Evolutionary conservation across 1,140 invertebrate genomes (phyloP), one percentile per base, ranked within the genome.

Genomic region (Drosophila orena): DNA sequence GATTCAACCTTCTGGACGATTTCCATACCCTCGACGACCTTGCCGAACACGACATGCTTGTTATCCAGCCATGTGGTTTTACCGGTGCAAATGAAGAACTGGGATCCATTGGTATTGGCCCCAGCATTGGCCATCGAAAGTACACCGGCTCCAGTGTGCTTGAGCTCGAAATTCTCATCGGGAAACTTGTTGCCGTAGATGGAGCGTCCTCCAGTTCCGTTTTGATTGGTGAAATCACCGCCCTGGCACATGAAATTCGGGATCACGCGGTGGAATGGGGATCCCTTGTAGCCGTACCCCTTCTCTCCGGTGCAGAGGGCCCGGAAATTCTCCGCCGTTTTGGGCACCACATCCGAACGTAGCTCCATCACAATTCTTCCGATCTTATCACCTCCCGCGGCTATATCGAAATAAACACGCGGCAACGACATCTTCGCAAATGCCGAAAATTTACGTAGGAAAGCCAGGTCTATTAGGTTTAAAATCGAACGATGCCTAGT

Each of bases 211-310:
- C 98, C 98, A 92, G 98, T 99, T 86, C 98, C 97, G 93, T 98
- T 98, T 93, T 97, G 95, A 81, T 96, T 96, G 44, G 97, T 98
- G 89, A 98, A 99, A 91, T 99, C 98, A 66, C 97, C 97, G 34
- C 97, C 96, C 93, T 99, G 98, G 91, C 97, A 97, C 98, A 99
- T 99, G 93, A 99, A 99, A 91, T 98, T 97, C 61, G 98, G 98
- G 88, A 99, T 99, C 53, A 99, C 96, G 73, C 98, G 95, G 92
- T 98, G 98, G 94, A 98, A 98, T 54, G 94, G 96, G 85, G 95
- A 97, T 27, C 95, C 95, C 93, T 97, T 97, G 94, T 97, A 99
- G 1, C 97, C 97, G 91, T 97, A 98, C 27, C 97, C 98, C 84
- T 96, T 97, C 81, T 98, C 97, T 6, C 97, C 97, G 35, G 97